Percentiles rank a stretch among this genome's conserved stretches.
Conservation (phyloP, 2,113 vertebrate species). For the Lontra canadensis region DNA sequence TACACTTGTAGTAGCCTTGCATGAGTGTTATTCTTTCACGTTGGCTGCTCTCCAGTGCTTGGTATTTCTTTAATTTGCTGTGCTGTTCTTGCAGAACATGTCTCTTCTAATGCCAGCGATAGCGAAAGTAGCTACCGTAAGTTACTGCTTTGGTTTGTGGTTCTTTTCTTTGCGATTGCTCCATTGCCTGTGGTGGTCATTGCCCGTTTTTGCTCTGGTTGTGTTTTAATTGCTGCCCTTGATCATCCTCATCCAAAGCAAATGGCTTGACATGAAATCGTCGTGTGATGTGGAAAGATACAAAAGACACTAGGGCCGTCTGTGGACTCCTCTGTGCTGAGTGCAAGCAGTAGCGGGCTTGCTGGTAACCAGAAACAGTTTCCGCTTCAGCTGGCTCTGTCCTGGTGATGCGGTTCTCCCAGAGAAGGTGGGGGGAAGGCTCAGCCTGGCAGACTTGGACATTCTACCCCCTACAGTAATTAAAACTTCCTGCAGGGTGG, state of each 20-base stretch:
- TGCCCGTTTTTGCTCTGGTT: slow-evolving; percentile 73
- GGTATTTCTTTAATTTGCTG: slow-evolving; percentile 89
- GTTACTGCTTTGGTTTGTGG: slow-evolving; percentile 86
- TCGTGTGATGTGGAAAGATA: slow-evolving; percentile 38
- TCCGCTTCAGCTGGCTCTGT: neutral
- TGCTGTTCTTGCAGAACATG: slow-evolving; percentile 91
- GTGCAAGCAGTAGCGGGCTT: neutral
- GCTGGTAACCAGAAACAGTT: neutral
- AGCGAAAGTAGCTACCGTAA: slow-evolving; percentile 92
- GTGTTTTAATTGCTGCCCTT: slow-evolving; percentile 72
- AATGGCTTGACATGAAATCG: slow-evolving; percentile 85
- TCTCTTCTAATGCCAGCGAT: slow-evolving; percentile 91
- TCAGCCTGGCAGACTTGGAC: neutral
- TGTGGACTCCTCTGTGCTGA: neutral
- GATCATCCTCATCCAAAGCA: slow-evolving; percentile 78
- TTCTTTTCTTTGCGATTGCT: slow-evolving; percentile 82
- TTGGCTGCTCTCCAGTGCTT: slow-evolving; percentile 84
- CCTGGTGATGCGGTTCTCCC: neutral
- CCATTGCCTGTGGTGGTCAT: slow-evolving; percentile 70
- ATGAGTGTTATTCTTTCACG: slow-evolving; percentile 81
- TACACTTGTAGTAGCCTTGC: slow-evolving; percentile 78
- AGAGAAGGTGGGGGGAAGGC: neutral
- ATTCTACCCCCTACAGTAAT: neutral
- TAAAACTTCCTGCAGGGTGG: neutral
- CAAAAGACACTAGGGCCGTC: slow-evolving; percentile 31